A percentile compares a stretch with the other conserved stretches of the same genome.
These are phyloP conservation scores for Mercenaria mercenaria DNA, from an alignment of 1,140 invertebrate species.

Conservation along the genomic window DNA sequence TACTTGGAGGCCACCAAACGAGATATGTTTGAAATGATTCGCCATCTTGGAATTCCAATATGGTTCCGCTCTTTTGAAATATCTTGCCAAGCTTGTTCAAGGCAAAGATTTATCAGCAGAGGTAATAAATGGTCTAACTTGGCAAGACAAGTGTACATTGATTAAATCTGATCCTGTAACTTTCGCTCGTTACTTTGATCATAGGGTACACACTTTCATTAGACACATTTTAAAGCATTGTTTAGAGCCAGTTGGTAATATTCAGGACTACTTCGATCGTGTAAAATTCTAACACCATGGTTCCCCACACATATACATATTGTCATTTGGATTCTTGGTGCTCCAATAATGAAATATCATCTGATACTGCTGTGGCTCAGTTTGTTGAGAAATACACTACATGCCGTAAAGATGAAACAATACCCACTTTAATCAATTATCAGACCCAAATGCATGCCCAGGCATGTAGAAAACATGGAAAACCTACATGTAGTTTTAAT, in stretches of 20 bases:
- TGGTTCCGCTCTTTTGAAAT: constrained; percentile 51
- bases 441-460: constrained; percentile 67
- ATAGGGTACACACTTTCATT: too few relatives aligned
- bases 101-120: not conserved
- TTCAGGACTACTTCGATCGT: constrained; percentile 73
- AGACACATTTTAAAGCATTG: not conserved
- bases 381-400: constrained; percentile 68
- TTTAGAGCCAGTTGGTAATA: not conserved
- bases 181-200: too few relatives aligned
- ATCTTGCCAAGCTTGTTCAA: constrained; percentile 47
- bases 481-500: constrained; percentile 59
- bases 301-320: constrained; percentile 85
- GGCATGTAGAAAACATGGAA: constrained; percentile 48
- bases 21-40: constrained; percentile 31
- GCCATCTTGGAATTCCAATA: constrained; percentile 52
- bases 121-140: too few relatives aligned
- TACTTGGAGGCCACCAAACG: constrained; percentile 22
- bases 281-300: constrained; percentile 86
- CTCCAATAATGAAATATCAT: constrained; percentile 71
- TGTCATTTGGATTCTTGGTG: constrained; percentile 84
- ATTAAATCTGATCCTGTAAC: too few relatives aligned
- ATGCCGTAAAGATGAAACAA: constrained; percentile 61
- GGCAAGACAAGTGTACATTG: too few relatives aligned
- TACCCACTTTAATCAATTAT: constrained; percentile 20
- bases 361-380: constrained; percentile 26